Evolutionary conservation across 2,113 vertebrate species (phyloP).

Genomic region (Hydrochoerus hydrochaeris): DNA sequence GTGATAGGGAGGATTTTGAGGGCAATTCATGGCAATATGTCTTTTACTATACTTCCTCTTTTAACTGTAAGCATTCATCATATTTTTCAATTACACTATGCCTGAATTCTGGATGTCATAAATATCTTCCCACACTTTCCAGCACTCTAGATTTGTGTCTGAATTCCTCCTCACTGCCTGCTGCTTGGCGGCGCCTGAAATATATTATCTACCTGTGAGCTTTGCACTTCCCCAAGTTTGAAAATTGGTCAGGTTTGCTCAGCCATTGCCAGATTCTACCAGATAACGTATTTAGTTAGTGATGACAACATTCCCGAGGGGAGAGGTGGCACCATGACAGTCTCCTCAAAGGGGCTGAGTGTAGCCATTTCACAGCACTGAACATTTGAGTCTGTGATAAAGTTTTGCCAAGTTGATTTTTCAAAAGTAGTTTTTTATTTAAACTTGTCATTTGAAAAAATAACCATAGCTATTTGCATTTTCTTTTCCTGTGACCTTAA

Average conservation of each 20-base stretch:
- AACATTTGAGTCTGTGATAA: neutral
- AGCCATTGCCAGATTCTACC: neutral
- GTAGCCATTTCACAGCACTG: neutral
- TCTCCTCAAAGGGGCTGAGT: too few relatives aligned
- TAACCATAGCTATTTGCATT: neutral
- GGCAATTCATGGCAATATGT: neutral
- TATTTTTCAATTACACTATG: neutral
- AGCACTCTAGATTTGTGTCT: neutral
- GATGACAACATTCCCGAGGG: neutral
- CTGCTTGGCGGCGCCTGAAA: neutral
- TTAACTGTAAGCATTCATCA: neutral
- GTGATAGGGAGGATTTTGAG: neutral
- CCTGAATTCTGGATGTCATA: neutral
- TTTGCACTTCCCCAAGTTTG: neutral
- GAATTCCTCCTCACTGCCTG: neutral
- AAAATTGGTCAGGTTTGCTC: neutral
- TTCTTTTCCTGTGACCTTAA: slow-evolving; percentile 33
- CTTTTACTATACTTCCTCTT: neutral
- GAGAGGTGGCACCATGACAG: neutral
- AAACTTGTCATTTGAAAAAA: neutral
- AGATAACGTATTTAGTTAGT: neutral
- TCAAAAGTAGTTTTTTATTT: neutral
- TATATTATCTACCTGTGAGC: neutral
- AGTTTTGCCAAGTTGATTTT: neutral
- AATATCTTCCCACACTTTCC: too few relatives aligned